phyloP scores from a whole-genome alignment of 2,113 vertebrate species.

The Tetrao urogallus region DNA sequence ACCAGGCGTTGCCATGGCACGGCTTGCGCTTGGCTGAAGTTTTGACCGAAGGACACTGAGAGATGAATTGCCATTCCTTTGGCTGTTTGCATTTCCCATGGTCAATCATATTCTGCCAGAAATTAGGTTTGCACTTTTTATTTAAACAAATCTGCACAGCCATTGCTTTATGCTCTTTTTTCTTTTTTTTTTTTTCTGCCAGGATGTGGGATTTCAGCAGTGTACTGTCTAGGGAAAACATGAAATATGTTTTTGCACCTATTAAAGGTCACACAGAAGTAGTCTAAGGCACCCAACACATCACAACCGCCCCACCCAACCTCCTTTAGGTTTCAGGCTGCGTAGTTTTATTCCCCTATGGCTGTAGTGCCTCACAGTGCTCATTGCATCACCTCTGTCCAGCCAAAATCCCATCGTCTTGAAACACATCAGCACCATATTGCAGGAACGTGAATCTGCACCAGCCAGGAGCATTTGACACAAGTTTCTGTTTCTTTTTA shows the following conservation, averaged over 20 bases:
- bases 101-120: not conserved
- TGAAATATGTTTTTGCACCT: not conserved
- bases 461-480: not conserved
- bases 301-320: not conserved
- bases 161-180: not conserved
- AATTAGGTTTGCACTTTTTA: not conserved
- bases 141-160: not conserved
- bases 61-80: not conserved
- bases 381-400: not conserved
- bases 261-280: constrained; percentile 18
- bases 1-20: not conserved
- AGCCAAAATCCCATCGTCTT: not conserved
- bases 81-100: not conserved
- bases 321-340: not conserved
- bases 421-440: not conserved
- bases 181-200: not conserved
- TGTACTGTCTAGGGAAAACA: constrained; percentile 10
- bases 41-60: not conserved
- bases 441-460: not conserved
- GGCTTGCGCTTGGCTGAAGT: not conserved
- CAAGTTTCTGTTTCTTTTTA: not conserved
- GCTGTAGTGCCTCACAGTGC: rapidly evolving
- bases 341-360: not conserved
- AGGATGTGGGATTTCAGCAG: not conserved
- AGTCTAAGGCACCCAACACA: not conserved